Evolutionary conservation across 2,113 vertebrate genomes (phyloP).

Genomic region (Dasyornis broadbenti): DNA sequence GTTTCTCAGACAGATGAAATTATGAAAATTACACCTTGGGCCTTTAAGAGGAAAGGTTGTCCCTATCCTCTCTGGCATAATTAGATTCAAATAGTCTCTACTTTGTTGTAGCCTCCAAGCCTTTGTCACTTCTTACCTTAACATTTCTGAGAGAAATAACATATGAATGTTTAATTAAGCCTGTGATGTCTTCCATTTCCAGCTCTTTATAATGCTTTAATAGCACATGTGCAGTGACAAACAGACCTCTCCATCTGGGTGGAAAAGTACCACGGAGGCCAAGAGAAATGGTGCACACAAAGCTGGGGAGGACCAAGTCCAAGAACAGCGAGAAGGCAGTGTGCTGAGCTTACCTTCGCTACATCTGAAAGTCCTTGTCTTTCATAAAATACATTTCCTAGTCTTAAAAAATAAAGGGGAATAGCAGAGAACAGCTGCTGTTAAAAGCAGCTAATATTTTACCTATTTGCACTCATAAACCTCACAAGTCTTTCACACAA

Average conservation of each 20-base stretch:
- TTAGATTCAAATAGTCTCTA: neutral
- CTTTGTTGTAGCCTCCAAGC: neutral
- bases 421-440: neutral
- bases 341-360: neutral
- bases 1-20: neutral
- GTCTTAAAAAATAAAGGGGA: neutral
- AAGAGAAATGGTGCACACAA: neutral
- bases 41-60: neutral
- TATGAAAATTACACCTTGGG: neutral
- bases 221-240: neutral
- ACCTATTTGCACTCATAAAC: neutral
- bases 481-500: neutral
- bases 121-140: neutral
- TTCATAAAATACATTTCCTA: neutral
- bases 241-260: neutral
- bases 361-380: neutral
- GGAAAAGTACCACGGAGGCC: neutral
- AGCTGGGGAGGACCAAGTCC: neutral
- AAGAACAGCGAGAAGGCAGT: neutral
- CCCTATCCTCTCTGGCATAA: neutral
- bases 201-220: neutral
- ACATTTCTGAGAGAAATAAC: neutral
- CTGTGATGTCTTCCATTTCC: neutral
- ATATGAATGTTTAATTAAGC: neutral
- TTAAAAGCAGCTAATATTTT: neutral